Conservation (phyloP, 2,797 vertebrate genomes). For the Enteromius mattozi region DNA sequence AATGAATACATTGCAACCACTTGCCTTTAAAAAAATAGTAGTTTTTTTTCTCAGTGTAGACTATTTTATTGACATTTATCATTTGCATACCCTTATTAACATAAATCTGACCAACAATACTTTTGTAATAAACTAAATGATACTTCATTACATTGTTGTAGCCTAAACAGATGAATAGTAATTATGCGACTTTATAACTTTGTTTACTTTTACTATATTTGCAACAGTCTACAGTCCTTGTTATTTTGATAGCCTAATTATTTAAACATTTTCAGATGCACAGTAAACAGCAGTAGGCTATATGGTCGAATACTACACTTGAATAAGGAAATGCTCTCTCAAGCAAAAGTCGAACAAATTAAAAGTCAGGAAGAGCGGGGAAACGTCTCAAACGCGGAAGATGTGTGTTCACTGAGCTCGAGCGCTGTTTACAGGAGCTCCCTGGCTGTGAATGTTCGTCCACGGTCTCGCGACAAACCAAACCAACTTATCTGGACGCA, state of each 20-base stretch:
- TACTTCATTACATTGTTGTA: not conserved
- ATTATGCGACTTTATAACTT: not conserved
- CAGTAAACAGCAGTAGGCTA: not conserved
- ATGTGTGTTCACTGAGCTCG: conserved; percentile 53
- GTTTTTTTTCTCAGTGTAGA: too few relatives aligned
- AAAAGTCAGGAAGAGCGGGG: conserved; percentile 69
- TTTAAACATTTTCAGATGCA: not conserved
- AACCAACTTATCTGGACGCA: not conserved
- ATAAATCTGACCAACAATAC: not conserved
- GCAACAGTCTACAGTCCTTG: not conserved
- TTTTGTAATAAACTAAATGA: not conserved
- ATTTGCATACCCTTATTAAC: not conserved
- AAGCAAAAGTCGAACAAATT: conserved; percentile 50
- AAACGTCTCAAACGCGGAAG: conserved; percentile 71
- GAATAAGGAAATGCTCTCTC: conserved; percentile 59
- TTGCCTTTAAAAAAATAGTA: too few relatives aligned
- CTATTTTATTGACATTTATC: not conserved
- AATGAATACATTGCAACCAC: too few relatives aligned
- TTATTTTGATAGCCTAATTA: not conserved
- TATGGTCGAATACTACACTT: not conserved
- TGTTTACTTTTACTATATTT: not conserved
- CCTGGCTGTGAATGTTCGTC: conserved; percentile 14
- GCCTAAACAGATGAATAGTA: not conserved
- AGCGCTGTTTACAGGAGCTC: conserved; percentile 49
- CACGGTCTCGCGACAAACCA: not conserved